Conservation (phyloP, 2,888 invertebrate species). For the Ectobius pallidus region DNA sequence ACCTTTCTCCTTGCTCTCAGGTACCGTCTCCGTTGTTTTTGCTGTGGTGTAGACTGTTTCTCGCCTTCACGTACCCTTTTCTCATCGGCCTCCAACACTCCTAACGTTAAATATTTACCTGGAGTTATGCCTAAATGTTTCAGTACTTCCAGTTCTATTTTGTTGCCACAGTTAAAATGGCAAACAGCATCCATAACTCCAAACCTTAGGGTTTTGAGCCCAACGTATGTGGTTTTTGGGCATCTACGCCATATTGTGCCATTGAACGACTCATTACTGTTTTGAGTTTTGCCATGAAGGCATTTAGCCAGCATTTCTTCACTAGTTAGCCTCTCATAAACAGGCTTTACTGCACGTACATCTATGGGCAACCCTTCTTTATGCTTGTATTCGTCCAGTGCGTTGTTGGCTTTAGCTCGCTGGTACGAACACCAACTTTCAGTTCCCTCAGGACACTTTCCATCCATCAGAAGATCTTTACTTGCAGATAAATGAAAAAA, state of each 20-base stretch:
- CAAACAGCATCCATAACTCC: slow-evolving; percentile 5
- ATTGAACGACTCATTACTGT: slow-evolving; percentile 26
- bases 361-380: not conserved
- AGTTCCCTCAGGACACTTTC: not conserved
- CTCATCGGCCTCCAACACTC: too few relatives aligned
- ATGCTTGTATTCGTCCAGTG: not conserved
- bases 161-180: not conserved
- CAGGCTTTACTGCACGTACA: not conserved
- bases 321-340: too few relatives aligned
- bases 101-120: not conserved
- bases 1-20: too few relatives aligned
- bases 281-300: slow-evolving; percentile 16
- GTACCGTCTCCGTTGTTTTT: not conserved
- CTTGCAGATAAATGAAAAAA: not conserved
- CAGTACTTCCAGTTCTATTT: not conserved
- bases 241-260: slow-evolving; percentile 7
- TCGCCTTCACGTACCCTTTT: not conserved
- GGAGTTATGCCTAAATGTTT: not conserved
- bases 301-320: not conserved
- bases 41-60: not conserved
- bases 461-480: not conserved
- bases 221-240: slow-evolving; percentile 4
- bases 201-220: not conserved
- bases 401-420: slow-evolving; percentile 4
- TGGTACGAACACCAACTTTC: slow-evolving; percentile 24